Conservation (phyloP, 2,888 invertebrate genomes). For the Zaprionus obscuricornis region DNA sequence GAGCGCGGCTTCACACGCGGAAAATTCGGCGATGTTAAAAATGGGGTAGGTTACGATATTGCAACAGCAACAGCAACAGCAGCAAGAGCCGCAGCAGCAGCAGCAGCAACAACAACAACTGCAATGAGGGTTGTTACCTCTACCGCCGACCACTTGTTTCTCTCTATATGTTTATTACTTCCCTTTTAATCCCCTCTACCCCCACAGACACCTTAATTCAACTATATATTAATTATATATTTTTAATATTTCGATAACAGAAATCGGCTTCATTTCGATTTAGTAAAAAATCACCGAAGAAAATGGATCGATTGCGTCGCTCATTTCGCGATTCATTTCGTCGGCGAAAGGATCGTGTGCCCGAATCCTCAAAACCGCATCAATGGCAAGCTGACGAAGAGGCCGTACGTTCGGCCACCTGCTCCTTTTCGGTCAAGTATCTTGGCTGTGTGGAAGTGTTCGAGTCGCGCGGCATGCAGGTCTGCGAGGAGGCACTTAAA, state of each 20-base stretch:
- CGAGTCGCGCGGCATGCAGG: constrained; percentile 99
- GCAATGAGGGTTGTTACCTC: constrained; percentile 49
- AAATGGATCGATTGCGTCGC: constrained; percentile 94
- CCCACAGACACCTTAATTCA: no score
- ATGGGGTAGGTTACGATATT: constrained; percentile 82
- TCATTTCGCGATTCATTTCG: constrained; percentile 97
- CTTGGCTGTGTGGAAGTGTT: constrained; percentile 99
- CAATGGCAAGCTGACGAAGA: constrained; percentile 99
- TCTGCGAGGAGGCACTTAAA: constrained; percentile 99
- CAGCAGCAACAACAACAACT: not conserved
- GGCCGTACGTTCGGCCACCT: constrained; percentile 97
- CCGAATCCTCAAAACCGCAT: constrained; percentile 97
- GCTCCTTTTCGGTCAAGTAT: constrained; percentile 99
- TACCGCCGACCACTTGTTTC: constrained; percentile 77
- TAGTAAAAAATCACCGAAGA: constrained; percentile 88
- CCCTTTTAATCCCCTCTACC: no score
- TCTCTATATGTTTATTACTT: constrained; percentile 33
- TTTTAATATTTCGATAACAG: constrained; percentile 78
- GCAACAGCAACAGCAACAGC: no score
- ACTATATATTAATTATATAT: not conserved
- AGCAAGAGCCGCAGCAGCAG: no score
- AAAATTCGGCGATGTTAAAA: constrained; percentile 84
- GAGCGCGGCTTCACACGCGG: constrained; percentile 86
- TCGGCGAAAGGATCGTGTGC: constrained; percentile 93
- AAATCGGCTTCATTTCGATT: constrained; percentile 85